Percentiles rank a stretch among this genome's conserved stretches.
Evolutionary conservation across 2,888 invertebrate species (phyloP).

Genomic region (Mythimna albipuncta): DNA sequence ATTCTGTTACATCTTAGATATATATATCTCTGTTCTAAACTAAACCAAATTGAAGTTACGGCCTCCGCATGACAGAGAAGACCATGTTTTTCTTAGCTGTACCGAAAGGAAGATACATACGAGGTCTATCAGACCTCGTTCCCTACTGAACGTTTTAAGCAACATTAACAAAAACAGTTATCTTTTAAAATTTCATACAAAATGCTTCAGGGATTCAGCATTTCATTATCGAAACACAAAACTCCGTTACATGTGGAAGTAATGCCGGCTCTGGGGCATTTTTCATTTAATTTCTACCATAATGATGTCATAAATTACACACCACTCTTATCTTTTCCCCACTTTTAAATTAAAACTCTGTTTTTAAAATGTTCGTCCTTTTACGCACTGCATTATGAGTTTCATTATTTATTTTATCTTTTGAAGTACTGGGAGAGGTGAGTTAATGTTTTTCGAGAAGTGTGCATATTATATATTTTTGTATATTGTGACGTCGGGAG

Average conservation of each 20-base stretch:
- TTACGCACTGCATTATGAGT: constrained; percentile 63
- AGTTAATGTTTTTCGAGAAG: constrained; percentile 25
- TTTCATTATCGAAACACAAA: constrained; percentile 66
- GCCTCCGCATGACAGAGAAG: no score
- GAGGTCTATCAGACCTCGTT: no score
- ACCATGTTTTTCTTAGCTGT: no score
- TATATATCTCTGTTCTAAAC: no score
- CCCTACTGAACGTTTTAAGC: no score
- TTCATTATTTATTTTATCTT: constrained; percentile 63
- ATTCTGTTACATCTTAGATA: no score
- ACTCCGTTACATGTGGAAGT: constrained; percentile 68
- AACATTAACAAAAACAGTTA: no score
- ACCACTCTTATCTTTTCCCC: constrained; percentile 79
- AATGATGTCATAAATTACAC: constrained; percentile 82
- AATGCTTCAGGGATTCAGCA: constrained; percentile 33
- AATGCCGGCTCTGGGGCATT: constrained; percentile 71
- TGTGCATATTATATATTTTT: no score
- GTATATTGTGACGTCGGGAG: no score
- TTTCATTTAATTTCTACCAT: constrained; percentile 81
- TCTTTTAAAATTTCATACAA: constrained; percentile 23
- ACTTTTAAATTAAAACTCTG: constrained; percentile 78
- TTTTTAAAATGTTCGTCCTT: constrained; percentile 72
- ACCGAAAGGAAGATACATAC: no score
- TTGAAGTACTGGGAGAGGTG: constrained; percentile 26
- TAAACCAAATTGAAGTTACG: no score